Conservation (phyloP, 2,113 vertebrate species). For the Paramormyrops kingsleyae region DNA sequence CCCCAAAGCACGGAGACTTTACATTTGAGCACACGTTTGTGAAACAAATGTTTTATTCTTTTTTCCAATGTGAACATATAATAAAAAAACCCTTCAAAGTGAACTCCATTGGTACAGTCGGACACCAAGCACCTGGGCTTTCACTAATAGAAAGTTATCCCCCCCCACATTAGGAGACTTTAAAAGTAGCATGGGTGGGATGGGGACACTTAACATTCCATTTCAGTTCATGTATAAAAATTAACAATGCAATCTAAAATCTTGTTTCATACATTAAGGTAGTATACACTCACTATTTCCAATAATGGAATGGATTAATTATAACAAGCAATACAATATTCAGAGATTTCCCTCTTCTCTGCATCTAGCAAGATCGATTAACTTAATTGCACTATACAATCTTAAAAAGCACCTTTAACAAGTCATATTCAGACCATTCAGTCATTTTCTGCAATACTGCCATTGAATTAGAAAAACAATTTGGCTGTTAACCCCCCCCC, state of each 20-base stretch:
- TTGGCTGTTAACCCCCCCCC: neutral
- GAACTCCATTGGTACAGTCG: conserved; percentile 10
- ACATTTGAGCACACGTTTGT: conserved; percentile 30
- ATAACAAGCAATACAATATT: neutral
- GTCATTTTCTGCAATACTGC: neutral
- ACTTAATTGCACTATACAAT: neutral
- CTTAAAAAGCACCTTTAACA: neutral
- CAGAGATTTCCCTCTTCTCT: neutral
- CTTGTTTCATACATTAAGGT: neutral
- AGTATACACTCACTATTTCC: neutral
- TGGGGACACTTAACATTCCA: neutral
- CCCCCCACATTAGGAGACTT: neutral
- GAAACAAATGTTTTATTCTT: conserved; percentile 59
- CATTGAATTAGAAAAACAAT: neutral
- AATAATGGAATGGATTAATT: neutral
- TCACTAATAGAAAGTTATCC: neutral
- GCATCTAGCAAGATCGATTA: neutral
- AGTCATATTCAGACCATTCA: neutral
- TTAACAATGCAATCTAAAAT: conserved; percentile 10
- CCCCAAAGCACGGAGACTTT: neutral
- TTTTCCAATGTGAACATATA: conserved; percentile 48
- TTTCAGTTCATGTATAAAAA: conserved; percentile 16
- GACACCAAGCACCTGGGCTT: neutral
- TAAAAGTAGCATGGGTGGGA: conserved; percentile 9
- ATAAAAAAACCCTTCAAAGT: neutral